A percentile compares a stretch with the other conserved stretches of the same genome.
Evolutionary conservation across 2,797 vertebrate genomes (phyloP).

Genomic region (Parauchenoglanis punctatus): DNA sequence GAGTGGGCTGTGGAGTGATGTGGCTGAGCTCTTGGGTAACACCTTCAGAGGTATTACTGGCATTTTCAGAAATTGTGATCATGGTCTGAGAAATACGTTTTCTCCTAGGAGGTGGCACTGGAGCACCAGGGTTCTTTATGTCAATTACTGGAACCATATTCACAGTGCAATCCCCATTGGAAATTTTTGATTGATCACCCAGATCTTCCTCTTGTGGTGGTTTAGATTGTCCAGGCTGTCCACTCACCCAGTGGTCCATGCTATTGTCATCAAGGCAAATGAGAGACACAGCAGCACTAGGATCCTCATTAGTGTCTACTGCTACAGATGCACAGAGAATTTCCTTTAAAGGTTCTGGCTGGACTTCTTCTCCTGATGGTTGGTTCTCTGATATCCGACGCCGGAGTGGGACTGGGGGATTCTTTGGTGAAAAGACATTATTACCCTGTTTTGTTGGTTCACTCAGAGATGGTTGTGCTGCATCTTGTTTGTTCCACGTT

Average conservation of each 20-base stretch:
- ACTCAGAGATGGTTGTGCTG: conserved; percentile 24
- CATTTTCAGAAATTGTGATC: background rate
- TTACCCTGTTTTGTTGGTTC: conserved; percentile 24
- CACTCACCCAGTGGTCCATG: conserved; percentile 36
- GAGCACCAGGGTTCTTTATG: conserved; percentile 61
- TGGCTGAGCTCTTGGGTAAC: background rate
- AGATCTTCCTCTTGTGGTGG: conserved; percentile 52
- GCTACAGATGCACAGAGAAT: conserved; percentile 40
- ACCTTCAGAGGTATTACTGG: background rate
- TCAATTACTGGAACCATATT: conserved; percentile 39
- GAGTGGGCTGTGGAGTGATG: conserved; percentile 9
- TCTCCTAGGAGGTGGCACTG: conserved; percentile 87
- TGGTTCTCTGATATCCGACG: conserved; percentile 66
- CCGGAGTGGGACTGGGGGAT: conserved; percentile 70
- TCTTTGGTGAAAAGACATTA: conserved; percentile 29
- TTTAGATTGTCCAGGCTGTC: conserved; percentile 5
- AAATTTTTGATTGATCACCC: conserved; percentile 20
- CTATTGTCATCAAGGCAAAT: conserved; percentile 53
- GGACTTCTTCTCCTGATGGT: conserved; percentile 37
- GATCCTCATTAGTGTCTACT: conserved; percentile 59
- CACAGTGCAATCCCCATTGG: conserved; percentile 51
- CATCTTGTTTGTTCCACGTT: conserved; percentile 25
- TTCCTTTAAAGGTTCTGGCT: conserved; percentile 32
- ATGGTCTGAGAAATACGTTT: conserved; percentile 71
- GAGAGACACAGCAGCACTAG: conserved; percentile 41